Conservation (phyloP, 2,797 vertebrate genomes). For the Rallus crepitans region DNA sequence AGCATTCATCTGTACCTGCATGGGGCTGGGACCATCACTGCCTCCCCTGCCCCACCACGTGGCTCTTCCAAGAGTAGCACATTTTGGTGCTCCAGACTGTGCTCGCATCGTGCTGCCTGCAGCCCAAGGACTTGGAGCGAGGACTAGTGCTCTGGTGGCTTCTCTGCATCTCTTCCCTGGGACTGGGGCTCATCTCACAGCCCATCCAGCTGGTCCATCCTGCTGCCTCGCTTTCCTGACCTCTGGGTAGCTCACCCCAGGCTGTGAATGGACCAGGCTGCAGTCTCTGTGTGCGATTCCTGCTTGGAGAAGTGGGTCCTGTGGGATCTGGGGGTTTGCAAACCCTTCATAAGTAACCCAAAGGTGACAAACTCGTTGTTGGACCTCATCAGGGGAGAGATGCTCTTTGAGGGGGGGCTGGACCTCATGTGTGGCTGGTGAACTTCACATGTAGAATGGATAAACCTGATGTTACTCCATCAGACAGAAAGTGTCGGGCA, state of each 20-base stretch:
- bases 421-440: neutral
- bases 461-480: rapidly evolving
- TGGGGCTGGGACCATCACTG: neutral
- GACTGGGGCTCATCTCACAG: neutral
- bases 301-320: neutral
- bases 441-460: neutral
- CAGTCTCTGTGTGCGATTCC: neutral
- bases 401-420: neutral
- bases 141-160: neutral
- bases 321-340: neutral
- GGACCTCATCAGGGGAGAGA: rapidly evolving
- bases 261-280: neutral
- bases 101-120: neutral
- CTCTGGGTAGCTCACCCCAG: neutral
- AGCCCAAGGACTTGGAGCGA: neutral
- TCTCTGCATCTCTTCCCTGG: neutral
- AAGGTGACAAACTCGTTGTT: too few species aligned
- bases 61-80: neutral
- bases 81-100: neutral
- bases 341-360: neutral
- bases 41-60: neutral
- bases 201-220: neutral
- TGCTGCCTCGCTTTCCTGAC: neutral
- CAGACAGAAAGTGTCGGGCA: neutral
- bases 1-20: too few species aligned